Conservation (phyloP, 2,888 invertebrate genomes). For the Heliconius cydno region DNA sequence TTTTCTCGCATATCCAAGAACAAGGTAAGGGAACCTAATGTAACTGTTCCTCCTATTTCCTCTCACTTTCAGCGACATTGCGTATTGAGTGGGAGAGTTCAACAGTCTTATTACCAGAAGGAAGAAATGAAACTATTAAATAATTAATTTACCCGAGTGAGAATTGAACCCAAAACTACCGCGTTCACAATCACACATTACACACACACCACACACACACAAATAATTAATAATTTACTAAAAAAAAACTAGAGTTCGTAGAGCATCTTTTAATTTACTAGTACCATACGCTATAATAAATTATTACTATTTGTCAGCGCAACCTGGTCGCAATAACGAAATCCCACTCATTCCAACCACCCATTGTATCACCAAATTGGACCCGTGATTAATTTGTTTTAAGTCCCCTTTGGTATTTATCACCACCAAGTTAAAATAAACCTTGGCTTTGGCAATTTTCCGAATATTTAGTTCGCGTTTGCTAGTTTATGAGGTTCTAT, state of each 20-base stretch:
- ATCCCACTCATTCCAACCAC: slow-evolving; percentile 61
- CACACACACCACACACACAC: not conserved
- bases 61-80: too few relatives aligned
- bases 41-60: too few relatives aligned
- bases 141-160: too few relatives aligned
- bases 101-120: too few relatives aligned
- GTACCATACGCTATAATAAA: slow-evolving; percentile 36
- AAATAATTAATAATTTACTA: not conserved
- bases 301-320: slow-evolving; percentile 46
- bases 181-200: too few relatives aligned
- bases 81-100: too few relatives aligned
- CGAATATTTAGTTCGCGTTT: slow-evolving; percentile 47
- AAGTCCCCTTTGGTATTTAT: slow-evolving; percentile 74
- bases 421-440: slow-evolving; percentile 61
- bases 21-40: too few relatives aligned
- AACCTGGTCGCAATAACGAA: slow-evolving; percentile 57
- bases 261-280: not conserved
- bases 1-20: too few relatives aligned
- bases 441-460: slow-evolving; percentile 49
- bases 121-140: too few relatives aligned
- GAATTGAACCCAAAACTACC: too few relatives aligned
- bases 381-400: slow-evolving; percentile 78
- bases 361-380: slow-evolving; percentile 81
- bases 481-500: slow-evolving; percentile 51
- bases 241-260: not conserved